A percentile compares a stretch with the other conserved stretches of the same genome.
These are phyloP conservation scores for Nothobranchius furzeri DNA, from an alignment of 2,113 vertebrate genomes.

Conservation along the genomic window DNA sequence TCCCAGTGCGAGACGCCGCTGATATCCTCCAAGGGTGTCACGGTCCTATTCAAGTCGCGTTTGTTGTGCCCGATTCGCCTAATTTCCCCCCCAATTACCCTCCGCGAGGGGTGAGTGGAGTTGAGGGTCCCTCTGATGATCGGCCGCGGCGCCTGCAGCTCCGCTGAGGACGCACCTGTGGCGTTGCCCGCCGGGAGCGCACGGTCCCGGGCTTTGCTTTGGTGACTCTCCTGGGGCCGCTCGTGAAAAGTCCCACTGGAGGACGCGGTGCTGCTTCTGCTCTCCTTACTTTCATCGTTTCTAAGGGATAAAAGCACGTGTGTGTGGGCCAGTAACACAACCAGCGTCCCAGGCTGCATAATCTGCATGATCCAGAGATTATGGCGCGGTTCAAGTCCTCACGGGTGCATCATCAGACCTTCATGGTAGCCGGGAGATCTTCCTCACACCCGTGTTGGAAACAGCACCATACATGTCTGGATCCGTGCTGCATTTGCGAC, in stretches of 20 bases:
- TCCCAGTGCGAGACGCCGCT: constrained; percentile 57
- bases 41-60: constrained; percentile 57
- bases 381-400: constrained; percentile 42
- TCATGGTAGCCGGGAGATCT: constrained; percentile 16
- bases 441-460: constrained; percentile 63
- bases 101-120: constrained; percentile 55
- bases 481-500: constrained; percentile 4
- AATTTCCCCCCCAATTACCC: constrained; percentile 29
- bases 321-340: constrained; percentile 61
- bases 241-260: constrained; percentile 48
- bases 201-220: constrained; percentile 52
- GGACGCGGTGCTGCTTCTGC: constrained; percentile 20
- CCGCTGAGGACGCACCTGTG: constrained; percentile 74
- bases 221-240: constrained; percentile 48
- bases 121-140: constrained; percentile 43
- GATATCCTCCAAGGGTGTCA: constrained; percentile 54
- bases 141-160: constrained; percentile 4
- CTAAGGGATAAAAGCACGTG: constrained; percentile 55
- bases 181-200: constrained; percentile 48
- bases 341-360: constrained; percentile 62
- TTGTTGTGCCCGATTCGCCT: constrained; percentile 56
- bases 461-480: not conserved
- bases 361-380: constrained; percentile 74
- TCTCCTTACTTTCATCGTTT: constrained; percentile 53
- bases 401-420: constrained; percentile 53